Evolutionary conservation across 2,888 invertebrate genomes (phyloP).

Genomic region (Acleris laterana): DNA sequence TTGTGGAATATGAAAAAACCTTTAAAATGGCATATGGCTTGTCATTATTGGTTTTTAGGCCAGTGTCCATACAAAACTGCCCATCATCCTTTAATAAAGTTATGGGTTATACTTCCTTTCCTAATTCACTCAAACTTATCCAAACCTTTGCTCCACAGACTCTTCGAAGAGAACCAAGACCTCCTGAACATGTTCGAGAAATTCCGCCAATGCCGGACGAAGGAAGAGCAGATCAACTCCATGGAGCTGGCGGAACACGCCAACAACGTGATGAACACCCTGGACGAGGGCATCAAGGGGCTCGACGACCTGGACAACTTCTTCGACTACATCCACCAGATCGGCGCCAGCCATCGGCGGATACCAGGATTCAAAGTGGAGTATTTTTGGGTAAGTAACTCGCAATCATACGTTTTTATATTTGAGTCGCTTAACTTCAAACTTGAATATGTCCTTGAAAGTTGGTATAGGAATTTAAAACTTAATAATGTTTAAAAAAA

Average conservation of each 20-base stretch:
- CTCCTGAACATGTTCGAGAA: conserved; percentile 91
- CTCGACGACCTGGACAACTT: conserved; percentile 94
- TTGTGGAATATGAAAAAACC: no score
- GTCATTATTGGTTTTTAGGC: no score
- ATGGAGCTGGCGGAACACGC: conserved; percentile 94
- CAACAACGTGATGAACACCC: conserved; percentile 93
- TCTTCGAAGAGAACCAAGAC: conserved; percentile 94
- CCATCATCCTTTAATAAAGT: no score
- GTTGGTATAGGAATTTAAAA: no score
- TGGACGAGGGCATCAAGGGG: conserved; percentile 94
- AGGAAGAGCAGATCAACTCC: conserved; percentile 91
- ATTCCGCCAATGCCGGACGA: conserved; percentile 90
- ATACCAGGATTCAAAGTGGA: conserved; percentile 94
- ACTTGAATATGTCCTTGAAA: no score
- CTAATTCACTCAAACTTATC: no score
- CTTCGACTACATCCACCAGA: conserved; percentile 91
- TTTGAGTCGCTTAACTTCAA: no score
- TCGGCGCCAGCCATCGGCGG: conserved; percentile 92
- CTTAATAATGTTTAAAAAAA: no score
- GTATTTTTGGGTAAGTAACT: conserved; percentile 92
- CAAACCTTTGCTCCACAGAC: conserved; percentile 77
- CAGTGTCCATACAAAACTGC: no score
- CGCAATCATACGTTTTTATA: no score
- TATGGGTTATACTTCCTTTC: no score
- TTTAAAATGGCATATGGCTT: no score